A percentile compares a stretch with the other conserved stretches of the same genome.
These are phyloP conservation scores for Hypolimnas misippus DNA, from an alignment of 2,888 invertebrate genomes.

Conservation along the genomic window DNA sequence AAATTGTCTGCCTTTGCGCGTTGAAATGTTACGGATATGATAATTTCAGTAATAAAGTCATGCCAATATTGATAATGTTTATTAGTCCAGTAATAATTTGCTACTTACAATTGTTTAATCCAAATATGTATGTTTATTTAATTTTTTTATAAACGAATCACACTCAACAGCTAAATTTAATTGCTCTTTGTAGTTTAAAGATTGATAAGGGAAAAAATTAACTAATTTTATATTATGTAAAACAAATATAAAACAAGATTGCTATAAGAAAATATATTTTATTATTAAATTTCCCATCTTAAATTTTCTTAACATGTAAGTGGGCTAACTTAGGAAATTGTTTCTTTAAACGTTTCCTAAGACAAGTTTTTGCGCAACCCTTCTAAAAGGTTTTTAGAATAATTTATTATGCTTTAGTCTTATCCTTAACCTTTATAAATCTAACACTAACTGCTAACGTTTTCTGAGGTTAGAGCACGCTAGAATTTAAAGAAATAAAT, in stretches of 20 bases:
- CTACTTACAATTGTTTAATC: too few species aligned
- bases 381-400: conserved; percentile 26
- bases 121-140: too few species aligned
- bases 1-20: too few species aligned
- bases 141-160: too few species aligned
- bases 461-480: conserved; percentile 12
- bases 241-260: neutral
- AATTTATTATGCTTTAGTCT: conserved; percentile 46
- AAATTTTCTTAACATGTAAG: neutral
- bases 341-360: neutral
- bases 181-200: too few species aligned
- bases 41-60: too few species aligned
- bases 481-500: neutral
- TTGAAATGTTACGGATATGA: too few species aligned
- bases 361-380: conserved; percentile 21
- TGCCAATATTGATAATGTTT: too few species aligned
- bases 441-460: conserved; percentile 19
- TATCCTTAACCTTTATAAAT: conserved; percentile 31
- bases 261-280: neutral
- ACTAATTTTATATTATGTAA: too few species aligned
- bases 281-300: neutral
- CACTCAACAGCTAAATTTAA: too few species aligned
- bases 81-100: too few species aligned
- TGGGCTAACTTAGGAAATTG: neutral
- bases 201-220: too few species aligned